Conservation (phyloP, 2,113 vertebrate species). For the Nothoprocta pentlandii region DNA sequence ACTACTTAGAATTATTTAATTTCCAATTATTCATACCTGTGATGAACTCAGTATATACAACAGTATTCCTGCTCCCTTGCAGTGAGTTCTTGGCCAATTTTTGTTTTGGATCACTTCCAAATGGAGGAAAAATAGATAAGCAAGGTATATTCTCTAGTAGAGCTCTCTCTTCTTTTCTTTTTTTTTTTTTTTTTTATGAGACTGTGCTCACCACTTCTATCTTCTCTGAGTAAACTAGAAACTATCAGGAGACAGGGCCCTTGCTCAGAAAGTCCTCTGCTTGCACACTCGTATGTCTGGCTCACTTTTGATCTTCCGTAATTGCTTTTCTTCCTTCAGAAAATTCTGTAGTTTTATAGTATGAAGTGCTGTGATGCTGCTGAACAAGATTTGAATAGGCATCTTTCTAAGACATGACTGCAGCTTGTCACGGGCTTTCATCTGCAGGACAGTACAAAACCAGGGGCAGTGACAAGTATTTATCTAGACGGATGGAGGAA, state of each 20-base stretch:
- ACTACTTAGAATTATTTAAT: not conserved
- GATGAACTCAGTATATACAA: not conserved
- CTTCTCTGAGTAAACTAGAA: not conserved
- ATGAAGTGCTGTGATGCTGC: not conserved
- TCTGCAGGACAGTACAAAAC: not conserved
- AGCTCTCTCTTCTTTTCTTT: not conserved
- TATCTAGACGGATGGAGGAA: not conserved
- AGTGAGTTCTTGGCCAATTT: not conserved
- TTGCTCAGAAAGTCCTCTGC: not conserved
- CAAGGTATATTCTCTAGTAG: rapidly evolving
- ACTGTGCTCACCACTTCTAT: not conserved
- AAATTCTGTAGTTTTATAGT: not conserved
- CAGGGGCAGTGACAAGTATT: not conserved
- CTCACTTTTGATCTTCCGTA: not conserved
- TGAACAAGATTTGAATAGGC: not conserved
- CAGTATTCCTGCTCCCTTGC: not conserved
- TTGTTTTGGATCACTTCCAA: not conserved
- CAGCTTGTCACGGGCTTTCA: not conserved
- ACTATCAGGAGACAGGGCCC: not conserved
- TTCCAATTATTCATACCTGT: not conserved
- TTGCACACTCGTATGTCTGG: rapidly evolving
- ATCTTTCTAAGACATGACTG: not conserved
- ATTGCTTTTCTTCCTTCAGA: not conserved
- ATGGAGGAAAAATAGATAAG: not conserved
- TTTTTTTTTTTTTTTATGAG: not conserved